Conservation (phyloP, 1,140 invertebrate species). For the Trichonephila clavipes region DNA sequence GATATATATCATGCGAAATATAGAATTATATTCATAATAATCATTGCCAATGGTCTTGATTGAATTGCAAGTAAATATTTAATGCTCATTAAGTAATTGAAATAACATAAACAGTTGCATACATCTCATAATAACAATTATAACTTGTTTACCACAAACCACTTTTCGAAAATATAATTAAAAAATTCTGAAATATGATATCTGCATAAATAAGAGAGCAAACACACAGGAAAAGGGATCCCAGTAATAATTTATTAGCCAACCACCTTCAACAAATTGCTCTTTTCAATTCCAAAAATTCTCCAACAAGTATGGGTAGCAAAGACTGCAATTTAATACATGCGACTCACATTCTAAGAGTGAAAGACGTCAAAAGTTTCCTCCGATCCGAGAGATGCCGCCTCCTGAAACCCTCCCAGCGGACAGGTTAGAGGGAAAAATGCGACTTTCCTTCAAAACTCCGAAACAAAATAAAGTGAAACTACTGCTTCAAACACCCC, state of each 20-base stretch:
- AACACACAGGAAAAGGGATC: not conserved
- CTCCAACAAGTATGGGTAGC: not conserved
- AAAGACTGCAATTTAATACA: not conserved
- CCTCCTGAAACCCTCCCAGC: constrained; percentile 9
- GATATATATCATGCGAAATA: too few relatives aligned
- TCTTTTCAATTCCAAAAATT: constrained; percentile 4
- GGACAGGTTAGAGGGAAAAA: constrained; percentile 49
- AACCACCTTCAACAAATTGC: not conserved
- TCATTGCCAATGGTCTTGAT: too few relatives aligned
- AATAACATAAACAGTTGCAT: too few relatives aligned
- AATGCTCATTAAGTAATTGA: too few relatives aligned
- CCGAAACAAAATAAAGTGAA: constrained; percentile 27
- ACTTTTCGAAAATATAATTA: too few relatives aligned
- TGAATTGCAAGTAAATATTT: too few relatives aligned
- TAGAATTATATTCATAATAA: too few relatives aligned
- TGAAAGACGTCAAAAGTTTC: constrained; percentile 45
- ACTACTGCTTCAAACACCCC: constrained; percentile 38
- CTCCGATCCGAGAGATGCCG: not conserved
- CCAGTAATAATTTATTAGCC: not conserved
- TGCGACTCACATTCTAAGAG: constrained; percentile 27
- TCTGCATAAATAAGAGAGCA: too few relatives aligned
- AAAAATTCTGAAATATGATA: too few relatives aligned
- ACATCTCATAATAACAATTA: too few relatives aligned
- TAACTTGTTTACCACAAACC: too few relatives aligned
- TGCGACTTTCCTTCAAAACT: constrained; percentile 31